phyloP scores from a whole-genome alignment of 2,797 vertebrate genomes.

The Buphagus erythrorhynchus region DNA sequence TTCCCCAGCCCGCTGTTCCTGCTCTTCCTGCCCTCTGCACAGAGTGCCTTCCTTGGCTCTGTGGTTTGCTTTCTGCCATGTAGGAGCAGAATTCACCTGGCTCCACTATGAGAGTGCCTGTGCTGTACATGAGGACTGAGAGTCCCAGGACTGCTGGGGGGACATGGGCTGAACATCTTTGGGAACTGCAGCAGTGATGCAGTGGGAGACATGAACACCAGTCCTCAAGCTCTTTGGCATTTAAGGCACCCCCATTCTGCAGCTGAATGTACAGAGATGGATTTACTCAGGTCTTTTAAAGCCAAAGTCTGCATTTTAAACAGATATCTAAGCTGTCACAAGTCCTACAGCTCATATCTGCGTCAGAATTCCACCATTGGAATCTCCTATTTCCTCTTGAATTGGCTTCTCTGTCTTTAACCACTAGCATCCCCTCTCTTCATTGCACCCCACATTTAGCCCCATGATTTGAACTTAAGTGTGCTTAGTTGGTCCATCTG shows the following conservation, averaged over 20 bases:
- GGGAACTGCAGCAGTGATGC: neutral
- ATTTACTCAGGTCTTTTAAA: neutral
- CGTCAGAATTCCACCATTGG: neutral
- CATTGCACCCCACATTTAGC: neutral
- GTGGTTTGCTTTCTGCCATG: neutral
- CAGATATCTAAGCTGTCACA: neutral
- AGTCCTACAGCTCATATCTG: neutral
- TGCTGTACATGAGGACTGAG: neutral
- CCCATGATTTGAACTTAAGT: neutral
- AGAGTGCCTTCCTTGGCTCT: neutral
- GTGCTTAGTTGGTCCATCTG: neutral
- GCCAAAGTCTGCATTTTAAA: neutral
- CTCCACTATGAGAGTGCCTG: neutral
- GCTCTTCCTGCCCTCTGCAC: neutral
- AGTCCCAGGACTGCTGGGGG: neutral
- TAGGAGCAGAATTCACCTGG: neutral
- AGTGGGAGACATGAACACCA: neutral
- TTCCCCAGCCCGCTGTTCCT: accelerated
- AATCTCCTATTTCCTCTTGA: neutral
- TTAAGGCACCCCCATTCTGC: neutral
- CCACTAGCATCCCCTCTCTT: neutral
- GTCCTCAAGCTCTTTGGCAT: neutral
- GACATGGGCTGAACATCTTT: neutral
- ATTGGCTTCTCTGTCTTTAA: neutral
- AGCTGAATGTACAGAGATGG: neutral